Evolutionary conservation across 2,113 vertebrate genomes (phyloP).

Genomic region (Mystacornis crossleyi): DNA sequence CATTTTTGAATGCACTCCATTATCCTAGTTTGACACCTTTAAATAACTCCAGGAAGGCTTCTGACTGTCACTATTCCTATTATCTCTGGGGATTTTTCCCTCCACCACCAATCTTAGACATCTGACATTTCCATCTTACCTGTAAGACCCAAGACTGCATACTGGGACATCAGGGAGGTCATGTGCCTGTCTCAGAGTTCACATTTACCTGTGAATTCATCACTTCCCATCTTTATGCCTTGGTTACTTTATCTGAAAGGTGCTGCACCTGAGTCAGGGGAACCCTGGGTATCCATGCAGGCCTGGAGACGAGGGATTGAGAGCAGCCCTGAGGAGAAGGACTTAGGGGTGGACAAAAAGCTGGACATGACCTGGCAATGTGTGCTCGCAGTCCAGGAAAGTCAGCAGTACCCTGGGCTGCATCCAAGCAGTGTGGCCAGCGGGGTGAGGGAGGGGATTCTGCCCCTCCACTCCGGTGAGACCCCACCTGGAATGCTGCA

Average conservation of each 20-base stretch:
- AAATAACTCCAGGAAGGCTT: neutral
- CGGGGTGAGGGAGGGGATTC: neutral
- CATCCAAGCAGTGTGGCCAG: neutral
- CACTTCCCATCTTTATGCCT: neutral
- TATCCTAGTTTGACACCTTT: neutral
- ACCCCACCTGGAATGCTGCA: neutral
- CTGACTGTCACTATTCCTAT: neutral
- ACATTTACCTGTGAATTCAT: neutral
- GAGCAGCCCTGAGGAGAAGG: neutral
- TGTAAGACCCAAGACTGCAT: neutral
- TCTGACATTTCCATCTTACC: neutral
- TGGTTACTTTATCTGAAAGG: neutral
- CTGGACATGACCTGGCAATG: neutral
- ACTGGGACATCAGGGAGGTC: neutral
- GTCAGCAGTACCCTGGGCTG: neutral
- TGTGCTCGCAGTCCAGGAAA: neutral
- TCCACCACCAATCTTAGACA: neutral
- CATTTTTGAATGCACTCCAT: neutral
- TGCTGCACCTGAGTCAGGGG: neutral
- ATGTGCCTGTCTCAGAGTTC: neutral
- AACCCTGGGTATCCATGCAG: neutral
- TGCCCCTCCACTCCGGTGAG: neutral
- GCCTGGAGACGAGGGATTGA: neutral
- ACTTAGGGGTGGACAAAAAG: neutral
- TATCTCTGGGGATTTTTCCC: neutral